A percentile compares a stretch with the other conserved stretches of the same genome.
Conservation (phyloP, 2,888 invertebrate genomes). For the Eupithecia pulchellata region DNA sequence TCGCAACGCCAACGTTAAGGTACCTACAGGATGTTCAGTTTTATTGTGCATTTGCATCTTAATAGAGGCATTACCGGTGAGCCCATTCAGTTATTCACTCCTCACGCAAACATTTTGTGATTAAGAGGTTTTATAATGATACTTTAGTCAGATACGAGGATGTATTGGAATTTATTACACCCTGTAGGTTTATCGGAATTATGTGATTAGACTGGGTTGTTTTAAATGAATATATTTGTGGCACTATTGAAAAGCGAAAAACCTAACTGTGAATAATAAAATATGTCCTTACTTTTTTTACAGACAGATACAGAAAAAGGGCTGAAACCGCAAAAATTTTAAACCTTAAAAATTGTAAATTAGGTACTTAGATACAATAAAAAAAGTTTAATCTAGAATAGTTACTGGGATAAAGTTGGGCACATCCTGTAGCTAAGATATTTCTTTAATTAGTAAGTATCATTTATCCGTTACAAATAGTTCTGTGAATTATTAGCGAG, state of each 20-base stretch:
- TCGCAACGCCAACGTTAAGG: slow-evolving; percentile 33
- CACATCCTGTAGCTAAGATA: neutral
- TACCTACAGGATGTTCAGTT: slow-evolving; percentile 37
- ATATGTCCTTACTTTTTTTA: neutral
- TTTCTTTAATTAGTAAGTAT: slow-evolving; percentile 36
- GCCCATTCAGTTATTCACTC: slow-evolving; percentile 24
- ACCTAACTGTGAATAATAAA: neutral
- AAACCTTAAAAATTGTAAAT: too few relatives aligned
- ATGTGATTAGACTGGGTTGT: neutral
- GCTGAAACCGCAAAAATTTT: too few relatives aligned
- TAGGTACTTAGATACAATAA: too few relatives aligned
- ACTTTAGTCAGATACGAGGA: slow-evolving; percentile 12
- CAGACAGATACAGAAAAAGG: too few relatives aligned
- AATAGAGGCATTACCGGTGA: slow-evolving; percentile 30
- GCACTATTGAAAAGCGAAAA: neutral
- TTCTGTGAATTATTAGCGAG: slow-evolving; percentile 30
- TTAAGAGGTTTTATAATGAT: slow-evolving; percentile 24
- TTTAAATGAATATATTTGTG: neutral
- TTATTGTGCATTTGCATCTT: slow-evolving; percentile 33
- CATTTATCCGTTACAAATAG: slow-evolving; percentile 41
- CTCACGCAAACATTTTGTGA: slow-evolving; percentile 28
- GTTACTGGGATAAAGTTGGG: neutral
- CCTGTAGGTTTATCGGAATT: slow-evolving; percentile 28
- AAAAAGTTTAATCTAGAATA: neutral
- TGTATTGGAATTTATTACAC: slow-evolving; percentile 20